Evolutionary conservation across 2,888 invertebrate species (phyloP).

Genomic region (Ichneumoninae sp.): DNA sequence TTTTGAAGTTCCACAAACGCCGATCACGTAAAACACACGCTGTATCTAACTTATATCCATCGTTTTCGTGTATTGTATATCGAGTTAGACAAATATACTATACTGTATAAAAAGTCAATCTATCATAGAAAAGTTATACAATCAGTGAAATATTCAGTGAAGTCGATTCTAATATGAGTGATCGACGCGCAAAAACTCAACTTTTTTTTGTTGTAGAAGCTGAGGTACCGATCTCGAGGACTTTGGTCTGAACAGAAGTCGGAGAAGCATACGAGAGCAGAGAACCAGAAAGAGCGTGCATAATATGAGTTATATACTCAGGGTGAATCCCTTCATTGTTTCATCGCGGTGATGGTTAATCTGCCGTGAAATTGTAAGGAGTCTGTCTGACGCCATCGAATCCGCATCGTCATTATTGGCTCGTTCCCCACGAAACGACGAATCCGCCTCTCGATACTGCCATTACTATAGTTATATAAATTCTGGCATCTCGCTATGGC

Average conservation of each 20-base stretch:
- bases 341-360: constrained; percentile 81
- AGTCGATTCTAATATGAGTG: too few species aligned
- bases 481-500: constrained; percentile 13
- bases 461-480: constrained; percentile 21
- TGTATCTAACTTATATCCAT: background rate
- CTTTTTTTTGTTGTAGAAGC: background rate
- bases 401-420: constrained; percentile 79
- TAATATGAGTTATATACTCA: constrained; percentile 57
- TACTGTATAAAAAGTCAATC: background rate
- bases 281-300: constrained; percentile 58
- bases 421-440: constrained; percentile 69
- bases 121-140: background rate
- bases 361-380: constrained; percentile 83
- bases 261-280: constrained; percentile 9
- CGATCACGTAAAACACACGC: constrained; percentile 25
- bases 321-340: constrained; percentile 79
- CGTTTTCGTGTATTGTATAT: constrained; percentile 2
- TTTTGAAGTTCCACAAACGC: constrained; percentile 38
- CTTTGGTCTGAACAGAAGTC: background rate
- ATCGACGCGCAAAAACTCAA: background rate
- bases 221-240: background rate
- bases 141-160: background rate
- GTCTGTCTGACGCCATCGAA: constrained; percentile 79
- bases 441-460: constrained; percentile 47
- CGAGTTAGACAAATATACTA: constrained; percentile 21